phyloP scores from a whole-genome alignment of 2,113 vertebrate genomes.

The Oncorhynchus kisutch region DNA sequence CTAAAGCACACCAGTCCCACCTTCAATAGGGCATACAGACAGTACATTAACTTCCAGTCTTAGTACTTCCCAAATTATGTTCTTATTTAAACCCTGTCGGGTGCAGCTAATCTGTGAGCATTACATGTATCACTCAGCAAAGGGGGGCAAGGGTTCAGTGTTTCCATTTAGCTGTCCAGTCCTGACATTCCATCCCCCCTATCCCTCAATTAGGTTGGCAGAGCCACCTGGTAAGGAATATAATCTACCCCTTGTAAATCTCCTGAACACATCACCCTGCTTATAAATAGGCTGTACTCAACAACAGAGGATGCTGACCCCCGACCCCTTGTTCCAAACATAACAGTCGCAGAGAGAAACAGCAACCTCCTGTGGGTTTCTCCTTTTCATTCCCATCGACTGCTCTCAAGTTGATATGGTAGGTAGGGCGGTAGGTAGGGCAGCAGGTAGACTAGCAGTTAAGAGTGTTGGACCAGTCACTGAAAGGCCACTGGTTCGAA shows the following conservation, averaged over 20 bases:
- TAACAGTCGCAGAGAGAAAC: background rate
- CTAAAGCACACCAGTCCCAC: conserved; percentile 1
- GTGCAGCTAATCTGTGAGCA: conserved; percentile 12
- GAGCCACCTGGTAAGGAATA: conserved; percentile 26
- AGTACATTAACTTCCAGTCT: background rate
- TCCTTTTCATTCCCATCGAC: too few species aligned
- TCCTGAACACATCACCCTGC: conserved; percentile 34
- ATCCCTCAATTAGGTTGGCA: conserved; percentile 25
- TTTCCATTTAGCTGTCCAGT: conserved; percentile 42
- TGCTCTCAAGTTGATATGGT: too few species aligned
- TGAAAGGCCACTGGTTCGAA: too few species aligned
- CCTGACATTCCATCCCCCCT: conserved; percentile 1
- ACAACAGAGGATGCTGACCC: conserved; percentile 21
- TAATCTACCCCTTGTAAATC: conserved; percentile 46
- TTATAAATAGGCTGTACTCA: conserved; percentile 51
- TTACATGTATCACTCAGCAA: conserved; percentile 16
- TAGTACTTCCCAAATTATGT: background rate
- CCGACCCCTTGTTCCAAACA: conserved; percentile 2
- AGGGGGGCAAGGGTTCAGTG: conserved; percentile 11
- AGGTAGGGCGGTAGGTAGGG: too few species aligned
- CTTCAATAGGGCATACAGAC: conserved; percentile 9
- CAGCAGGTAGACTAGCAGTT: too few species aligned
- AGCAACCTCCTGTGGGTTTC: too few species aligned
- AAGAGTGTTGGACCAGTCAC: too few species aligned
- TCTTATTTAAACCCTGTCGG: conserved; percentile 5